Percentiles rank a stretch among this genome's conserved stretches.
These are phyloP conservation scores for Drosophila trapezifrons DNA, from an alignment of 1,140 invertebrate genomes.

Conservation along the genomic window DNA sequence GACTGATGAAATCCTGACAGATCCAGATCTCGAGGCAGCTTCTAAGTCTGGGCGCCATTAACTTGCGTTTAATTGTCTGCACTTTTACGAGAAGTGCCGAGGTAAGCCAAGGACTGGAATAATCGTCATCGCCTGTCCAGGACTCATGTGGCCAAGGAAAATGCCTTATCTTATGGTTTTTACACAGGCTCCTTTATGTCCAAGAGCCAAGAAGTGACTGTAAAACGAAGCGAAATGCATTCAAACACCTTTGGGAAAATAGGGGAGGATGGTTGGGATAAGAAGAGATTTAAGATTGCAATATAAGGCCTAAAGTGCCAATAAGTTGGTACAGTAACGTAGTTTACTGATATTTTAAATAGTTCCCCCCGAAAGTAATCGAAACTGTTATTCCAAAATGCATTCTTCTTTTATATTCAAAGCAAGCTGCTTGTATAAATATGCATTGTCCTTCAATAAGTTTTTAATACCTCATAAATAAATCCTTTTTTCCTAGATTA, in stretches of 20 bases:
- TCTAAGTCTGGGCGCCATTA: conserved; percentile 69
- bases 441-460: not conserved
- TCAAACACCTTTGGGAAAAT: conserved; percentile 50
- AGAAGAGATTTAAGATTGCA: not conserved
- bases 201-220: conserved; percentile 36
- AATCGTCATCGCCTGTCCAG: conserved; percentile 34
- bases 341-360: too few species aligned
- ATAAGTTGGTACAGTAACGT: not conserved
- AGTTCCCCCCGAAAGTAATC: too few species aligned
- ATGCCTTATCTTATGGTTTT: conserved; percentile 67
- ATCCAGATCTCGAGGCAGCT: conserved; percentile 28
- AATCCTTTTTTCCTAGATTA: not conserved
- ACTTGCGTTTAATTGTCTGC: conserved; percentile 81
- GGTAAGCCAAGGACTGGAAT: conserved; percentile 40
- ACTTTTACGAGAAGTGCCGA: conserved; percentile 78
- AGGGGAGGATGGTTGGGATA: not conserved
- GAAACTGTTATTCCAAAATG: too few species aligned
- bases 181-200: conserved; percentile 48
- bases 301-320: not conserved
- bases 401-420: too few species aligned
- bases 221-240: conserved; percentile 50
- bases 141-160: conserved; percentile 59
- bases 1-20: conserved; percentile 57
- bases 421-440: not conserved
- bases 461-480: not conserved